phyloP scores from a whole-genome alignment of 2,797 vertebrate genomes.

The Megaceryle alcyon region DNA sequence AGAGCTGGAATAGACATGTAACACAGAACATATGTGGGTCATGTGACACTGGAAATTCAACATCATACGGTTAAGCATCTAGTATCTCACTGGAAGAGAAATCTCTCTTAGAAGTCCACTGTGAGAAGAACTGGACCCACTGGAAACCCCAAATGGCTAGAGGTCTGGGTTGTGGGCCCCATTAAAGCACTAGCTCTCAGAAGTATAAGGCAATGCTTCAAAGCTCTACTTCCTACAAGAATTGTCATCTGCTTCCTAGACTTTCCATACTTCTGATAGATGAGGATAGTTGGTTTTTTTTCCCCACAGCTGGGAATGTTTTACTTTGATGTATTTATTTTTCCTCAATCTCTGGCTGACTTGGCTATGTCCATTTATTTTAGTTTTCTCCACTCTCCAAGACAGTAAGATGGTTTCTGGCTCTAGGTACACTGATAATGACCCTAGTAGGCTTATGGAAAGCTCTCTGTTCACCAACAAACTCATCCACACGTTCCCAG shows the following conservation, averaged over 20 bases:
- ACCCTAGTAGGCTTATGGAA: neutral
- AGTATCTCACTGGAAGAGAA: neutral
- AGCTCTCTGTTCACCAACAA: neutral
- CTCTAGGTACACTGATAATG: neutral
- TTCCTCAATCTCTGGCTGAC: neutral
- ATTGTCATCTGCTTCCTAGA: neutral
- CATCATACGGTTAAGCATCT: neutral
- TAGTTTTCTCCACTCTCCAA: neutral
- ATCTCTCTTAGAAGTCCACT: neutral
- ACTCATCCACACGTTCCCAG: neutral
- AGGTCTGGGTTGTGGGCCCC: neutral
- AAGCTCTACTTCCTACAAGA: neutral
- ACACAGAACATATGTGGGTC: neutral
- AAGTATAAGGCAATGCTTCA: neutral
- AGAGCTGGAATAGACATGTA: neutral
- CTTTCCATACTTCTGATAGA: neutral
- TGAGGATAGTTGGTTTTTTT: neutral
- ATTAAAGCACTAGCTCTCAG: neutral
- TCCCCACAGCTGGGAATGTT: constrained; percentile 2
- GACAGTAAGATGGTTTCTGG: neutral
- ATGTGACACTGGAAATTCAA: neutral
- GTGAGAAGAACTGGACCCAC: neutral
- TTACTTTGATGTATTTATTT: neutral
- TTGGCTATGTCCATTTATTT: neutral
- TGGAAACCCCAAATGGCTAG: neutral